Percentiles rank a stretch among this genome's conserved stretches.
Conservation (phyloP, 1,140 invertebrate genomes). For the Danaus plexippus region DNA sequence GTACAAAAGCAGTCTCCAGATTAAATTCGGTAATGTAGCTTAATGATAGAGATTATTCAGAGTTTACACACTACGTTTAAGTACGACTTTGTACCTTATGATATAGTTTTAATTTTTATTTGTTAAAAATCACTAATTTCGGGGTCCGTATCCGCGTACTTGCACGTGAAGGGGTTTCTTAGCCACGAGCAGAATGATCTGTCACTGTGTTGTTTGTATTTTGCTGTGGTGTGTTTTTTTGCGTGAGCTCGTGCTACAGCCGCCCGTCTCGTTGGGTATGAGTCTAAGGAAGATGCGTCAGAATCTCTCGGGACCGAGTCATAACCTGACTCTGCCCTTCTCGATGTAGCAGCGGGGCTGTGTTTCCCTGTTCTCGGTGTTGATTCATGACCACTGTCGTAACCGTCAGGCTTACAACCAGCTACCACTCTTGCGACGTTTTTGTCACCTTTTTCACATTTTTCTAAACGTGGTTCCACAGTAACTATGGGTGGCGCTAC, state of each 20-base stretch:
- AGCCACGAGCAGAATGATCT: conserved; percentile 76
- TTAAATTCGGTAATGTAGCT: conserved; percentile 71
- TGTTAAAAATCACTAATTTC: conserved; percentile 76
- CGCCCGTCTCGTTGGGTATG: conserved; percentile 79
- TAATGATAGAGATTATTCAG: conserved; percentile 58
- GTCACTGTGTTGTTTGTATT: conserved; percentile 73
- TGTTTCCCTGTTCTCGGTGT: conserved; percentile 84
- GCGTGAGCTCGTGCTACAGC: conserved; percentile 75
- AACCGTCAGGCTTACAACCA: conserved; percentile 77
- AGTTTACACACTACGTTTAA: conserved; percentile 34
- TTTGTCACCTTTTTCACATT: conserved; percentile 57
- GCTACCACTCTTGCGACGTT: conserved; percentile 55
- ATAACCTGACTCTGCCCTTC: conserved; percentile 88
- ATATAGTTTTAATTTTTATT: conserved; percentile 20
- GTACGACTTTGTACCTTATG: conserved; percentile 26
- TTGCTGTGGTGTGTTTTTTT: conserved; percentile 65
- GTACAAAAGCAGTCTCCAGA: conserved; percentile 71
- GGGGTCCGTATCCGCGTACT: conserved; percentile 78
- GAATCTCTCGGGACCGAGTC: conserved; percentile 90
- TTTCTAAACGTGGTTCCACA: conserved; percentile 59
- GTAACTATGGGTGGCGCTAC: conserved; percentile 67
- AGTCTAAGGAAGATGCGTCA: conserved; percentile 86
- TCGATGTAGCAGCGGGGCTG: conserved; percentile 79
- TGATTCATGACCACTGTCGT: conserved; percentile 86
- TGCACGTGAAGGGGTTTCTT: conserved; percentile 79